A percentile compares a stretch with the other conserved stretches of the same genome.
Evolutionary conservation across 2,797 vertebrate species (phyloP).

Genomic region (Clamator glandarius): DNA sequence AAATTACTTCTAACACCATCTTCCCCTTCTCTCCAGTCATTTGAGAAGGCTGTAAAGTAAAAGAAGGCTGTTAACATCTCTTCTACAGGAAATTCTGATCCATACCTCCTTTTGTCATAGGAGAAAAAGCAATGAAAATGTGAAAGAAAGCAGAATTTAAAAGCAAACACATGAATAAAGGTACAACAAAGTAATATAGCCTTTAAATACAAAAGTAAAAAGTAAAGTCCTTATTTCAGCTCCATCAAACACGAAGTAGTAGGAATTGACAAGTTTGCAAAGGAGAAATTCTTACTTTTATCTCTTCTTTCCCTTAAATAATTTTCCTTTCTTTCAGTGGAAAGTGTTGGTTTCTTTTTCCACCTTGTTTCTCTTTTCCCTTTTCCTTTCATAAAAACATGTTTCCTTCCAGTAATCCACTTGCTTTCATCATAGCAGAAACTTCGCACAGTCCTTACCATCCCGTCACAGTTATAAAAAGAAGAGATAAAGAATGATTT

Average conservation of each 20-base stretch:
- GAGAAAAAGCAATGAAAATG: neutral
- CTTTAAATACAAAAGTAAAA: neutral
- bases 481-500: neutral
- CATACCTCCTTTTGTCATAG: neutral
- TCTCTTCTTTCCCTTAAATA: neutral
- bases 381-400: conserved; percentile 51
- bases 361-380: conserved; percentile 34
- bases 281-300: neutral
- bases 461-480: neutral
- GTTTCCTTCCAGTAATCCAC: conserved; percentile 43
- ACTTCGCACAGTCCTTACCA: conserved; percentile 21
- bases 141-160: neutral
- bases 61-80: neutral
- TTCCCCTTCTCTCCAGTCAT: neutral
- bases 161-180: neutral
- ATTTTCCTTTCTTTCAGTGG: conserved; percentile 20
- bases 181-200: neutral
- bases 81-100: neutral
- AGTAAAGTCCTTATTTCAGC: neutral
- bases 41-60: neutral
- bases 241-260: neutral
- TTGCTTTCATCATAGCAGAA: conserved; percentile 15
- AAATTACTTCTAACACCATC: neutral
- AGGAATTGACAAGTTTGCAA: neutral
- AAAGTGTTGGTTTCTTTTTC: conserved; percentile 21